A percentile compares a stretch with the other conserved stretches of the same genome.
Conservation (phyloP, 1,140 invertebrate species). For the Drosophila nikananu region DNA sequence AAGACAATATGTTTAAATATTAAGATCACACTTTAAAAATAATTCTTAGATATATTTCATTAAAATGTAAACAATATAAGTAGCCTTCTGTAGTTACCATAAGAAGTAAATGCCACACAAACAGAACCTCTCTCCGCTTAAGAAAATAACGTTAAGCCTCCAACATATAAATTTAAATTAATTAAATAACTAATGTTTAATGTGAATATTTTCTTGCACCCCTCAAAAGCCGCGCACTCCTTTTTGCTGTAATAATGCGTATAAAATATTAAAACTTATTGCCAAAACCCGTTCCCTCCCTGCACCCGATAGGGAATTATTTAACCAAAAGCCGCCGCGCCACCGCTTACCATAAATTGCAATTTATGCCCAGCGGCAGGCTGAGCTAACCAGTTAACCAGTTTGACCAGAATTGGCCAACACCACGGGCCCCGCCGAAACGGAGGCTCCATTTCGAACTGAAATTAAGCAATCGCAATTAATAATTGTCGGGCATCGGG, state of each 20-base stretch:
- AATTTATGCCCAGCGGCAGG: constrained; percentile 69
- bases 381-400: constrained; percentile 34
- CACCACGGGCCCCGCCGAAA: neutral
- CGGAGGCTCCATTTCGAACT: constrained; percentile 37
- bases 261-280: constrained; percentile 61
- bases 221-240: constrained; percentile 12
- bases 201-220: neutral
- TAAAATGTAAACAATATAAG: neutral
- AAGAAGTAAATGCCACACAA: neutral
- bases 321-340: constrained; percentile 42
- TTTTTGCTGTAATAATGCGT: constrained; percentile 13
- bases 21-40: neutral
- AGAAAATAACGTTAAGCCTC: neutral
- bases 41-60: neutral
- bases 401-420: constrained; percentile 11
- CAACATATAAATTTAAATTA: constrained; percentile 18
- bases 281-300: constrained; percentile 61
- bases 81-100: neutral
- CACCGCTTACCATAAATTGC: constrained; percentile 73
- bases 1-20: neutral
- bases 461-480: constrained; percentile 64
- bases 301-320: constrained; percentile 38
- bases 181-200: constrained; percentile 30
- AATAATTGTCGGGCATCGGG: constrained; percentile 24
- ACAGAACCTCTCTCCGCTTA: neutral